These are phyloP conservation scores for Callosobruchus maculatus DNA, from an alignment of 2,888 invertebrate species.

Conservation along the genomic window DNA sequence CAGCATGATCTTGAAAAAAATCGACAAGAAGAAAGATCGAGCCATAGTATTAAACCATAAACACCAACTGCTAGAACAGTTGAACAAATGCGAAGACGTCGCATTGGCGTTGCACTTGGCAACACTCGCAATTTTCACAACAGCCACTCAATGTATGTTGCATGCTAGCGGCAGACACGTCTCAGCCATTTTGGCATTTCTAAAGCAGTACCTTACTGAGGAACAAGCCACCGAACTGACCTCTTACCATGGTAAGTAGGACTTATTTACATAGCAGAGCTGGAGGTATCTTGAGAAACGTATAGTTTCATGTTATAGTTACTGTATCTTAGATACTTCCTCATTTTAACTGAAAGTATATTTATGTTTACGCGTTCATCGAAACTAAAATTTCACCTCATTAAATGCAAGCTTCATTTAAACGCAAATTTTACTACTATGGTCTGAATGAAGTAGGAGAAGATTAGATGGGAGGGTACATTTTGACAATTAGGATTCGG, in stretches of 20 bases:
- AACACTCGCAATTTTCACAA: conserved; percentile 74
- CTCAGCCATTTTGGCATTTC: conserved; percentile 69
- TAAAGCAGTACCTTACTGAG: conserved; percentile 65
- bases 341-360: too few species aligned
- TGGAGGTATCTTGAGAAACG: too few species aligned
- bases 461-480: too few species aligned
- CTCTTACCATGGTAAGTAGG: conserved; percentile 72
- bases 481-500: too few species aligned
- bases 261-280: too few species aligned
- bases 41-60: conserved; percentile 74
- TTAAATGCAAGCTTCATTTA: too few species aligned
- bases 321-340: too few species aligned
- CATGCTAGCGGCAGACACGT: conserved; percentile 95
- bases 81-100: conserved; percentile 71
- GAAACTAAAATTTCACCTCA: too few species aligned
- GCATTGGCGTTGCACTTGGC: conserved; percentile 76
- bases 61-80: conserved; percentile 74
- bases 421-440: too few species aligned
- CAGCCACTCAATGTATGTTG: conserved; percentile 74
- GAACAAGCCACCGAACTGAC: conserved; percentile 64
- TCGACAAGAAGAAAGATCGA: conserved; percentile 86
- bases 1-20: conserved; percentile 79
- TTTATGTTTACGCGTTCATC: too few species aligned
- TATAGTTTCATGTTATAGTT: too few species aligned
- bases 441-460: too few species aligned